phyloP scores from a whole-genome alignment of 2,113 vertebrate genomes.

The Pungitius pungitius region DNA sequence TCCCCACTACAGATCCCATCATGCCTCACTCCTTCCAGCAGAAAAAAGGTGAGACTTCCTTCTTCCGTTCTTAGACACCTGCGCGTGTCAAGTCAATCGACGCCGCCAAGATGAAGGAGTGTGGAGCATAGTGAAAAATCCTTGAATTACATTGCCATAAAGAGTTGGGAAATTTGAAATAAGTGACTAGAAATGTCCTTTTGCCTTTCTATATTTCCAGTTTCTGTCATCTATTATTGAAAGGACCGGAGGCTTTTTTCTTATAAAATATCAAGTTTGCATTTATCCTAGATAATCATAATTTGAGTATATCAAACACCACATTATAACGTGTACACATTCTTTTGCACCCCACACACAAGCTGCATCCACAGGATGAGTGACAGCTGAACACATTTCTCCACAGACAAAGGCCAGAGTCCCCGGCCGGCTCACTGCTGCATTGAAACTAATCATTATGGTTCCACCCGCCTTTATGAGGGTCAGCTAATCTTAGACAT shows the following conservation, averaged over 20 bases:
- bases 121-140: not conserved
- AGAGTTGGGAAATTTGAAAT: slow-evolving; percentile 2
- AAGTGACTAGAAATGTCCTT: not conserved
- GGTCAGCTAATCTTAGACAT: slow-evolving; percentile 46
- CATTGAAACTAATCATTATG: not conserved
- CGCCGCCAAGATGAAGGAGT: not conserved
- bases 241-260: not conserved
- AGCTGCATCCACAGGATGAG: slow-evolving; percentile 11
- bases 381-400: not conserved
- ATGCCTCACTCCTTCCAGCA: slow-evolving; percentile 81
- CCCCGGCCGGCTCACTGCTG: slow-evolving; percentile 12
- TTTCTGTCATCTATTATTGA: not conserved
- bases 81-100: not conserved
- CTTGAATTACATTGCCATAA: not conserved
- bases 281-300: not conserved
- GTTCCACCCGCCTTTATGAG: slow-evolving; percentile 41
- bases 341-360: not conserved
- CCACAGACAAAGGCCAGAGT: slow-evolving; percentile 23
- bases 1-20: slow-evolving; percentile 70
- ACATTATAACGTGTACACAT: not conserved
- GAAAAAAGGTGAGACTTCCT: slow-evolving; percentile 76
- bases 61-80: slow-evolving; percentile 15
- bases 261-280: not conserved
- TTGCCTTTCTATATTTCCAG: not conserved
- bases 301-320: not conserved